Evolutionary conservation across 2,888 invertebrate species (phyloP).

Genomic region (Formica aserva): DNA sequence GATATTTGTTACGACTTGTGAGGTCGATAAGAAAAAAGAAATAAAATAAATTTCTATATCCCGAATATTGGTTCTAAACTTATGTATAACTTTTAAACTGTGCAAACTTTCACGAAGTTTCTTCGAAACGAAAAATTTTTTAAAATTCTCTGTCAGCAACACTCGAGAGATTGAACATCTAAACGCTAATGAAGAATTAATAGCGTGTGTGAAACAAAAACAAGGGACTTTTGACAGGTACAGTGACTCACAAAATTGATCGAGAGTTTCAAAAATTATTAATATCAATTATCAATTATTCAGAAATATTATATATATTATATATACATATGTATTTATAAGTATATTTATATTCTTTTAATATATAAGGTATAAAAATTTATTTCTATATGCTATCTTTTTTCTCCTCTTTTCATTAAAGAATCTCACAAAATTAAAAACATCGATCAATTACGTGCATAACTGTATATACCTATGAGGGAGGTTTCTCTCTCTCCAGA

Average conservation of each 20-base stretch:
- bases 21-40: not conserved
- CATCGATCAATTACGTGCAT: not conserved
- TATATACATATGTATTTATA: not conserved
- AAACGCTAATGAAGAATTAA: not conserved
- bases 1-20: not conserved
- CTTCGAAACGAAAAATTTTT: not conserved
- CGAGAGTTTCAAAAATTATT: not conserved
- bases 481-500: constrained; percentile 79
- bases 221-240: not conserved
- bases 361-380: not conserved
- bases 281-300: not conserved
- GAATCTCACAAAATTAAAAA: not conserved
- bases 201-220: not conserved
- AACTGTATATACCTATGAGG: constrained; percentile 75
- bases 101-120: not conserved
- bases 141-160: constrained; percentile 1
- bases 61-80: not conserved
- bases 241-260: not conserved
- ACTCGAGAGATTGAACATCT: not conserved
- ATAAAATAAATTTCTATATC: not conserved
- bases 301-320: not conserved
- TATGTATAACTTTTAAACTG: not conserved
- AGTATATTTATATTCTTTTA: not conserved
- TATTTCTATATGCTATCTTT: not conserved
- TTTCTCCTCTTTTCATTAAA: not conserved